These are phyloP conservation scores for Ctenodactylus gundi DNA, from an alignment of 2,113 vertebrate species.

Conservation along the genomic window DNA sequence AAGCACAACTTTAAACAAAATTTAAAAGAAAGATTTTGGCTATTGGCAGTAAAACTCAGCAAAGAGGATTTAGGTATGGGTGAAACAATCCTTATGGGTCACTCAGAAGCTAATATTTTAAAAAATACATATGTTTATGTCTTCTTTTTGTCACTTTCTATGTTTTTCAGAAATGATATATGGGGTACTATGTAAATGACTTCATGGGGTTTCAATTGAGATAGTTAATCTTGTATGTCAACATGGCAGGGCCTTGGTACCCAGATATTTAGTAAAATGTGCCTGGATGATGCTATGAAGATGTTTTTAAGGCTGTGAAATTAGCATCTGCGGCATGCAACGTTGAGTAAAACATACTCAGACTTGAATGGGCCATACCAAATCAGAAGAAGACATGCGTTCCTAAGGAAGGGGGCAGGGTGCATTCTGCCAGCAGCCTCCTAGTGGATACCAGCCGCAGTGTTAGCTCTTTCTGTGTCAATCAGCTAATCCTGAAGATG, in stretches of 20 bases:
- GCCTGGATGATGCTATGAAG: not conserved
- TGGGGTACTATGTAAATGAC: not conserved
- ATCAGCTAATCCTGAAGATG: not conserved
- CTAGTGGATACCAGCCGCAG: not conserved
- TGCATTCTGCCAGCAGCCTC: not conserved
- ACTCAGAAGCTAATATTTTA: not conserved
- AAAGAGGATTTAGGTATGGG: not conserved
- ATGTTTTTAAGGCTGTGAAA: not conserved
- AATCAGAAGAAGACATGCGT: not conserved
- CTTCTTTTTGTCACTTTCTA: not conserved
- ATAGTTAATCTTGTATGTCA: not conserved
- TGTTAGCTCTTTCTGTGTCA: not conserved
- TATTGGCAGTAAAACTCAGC: not conserved
- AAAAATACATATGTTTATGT: not conserved
- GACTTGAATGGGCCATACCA: not conserved
- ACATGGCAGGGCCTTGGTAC: not conserved
- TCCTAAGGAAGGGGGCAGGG: no score
- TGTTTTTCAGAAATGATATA: slow-evolving; percentile 4
- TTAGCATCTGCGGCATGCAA: not conserved
- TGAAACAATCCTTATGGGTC: not conserved
- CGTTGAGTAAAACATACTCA: not conserved
- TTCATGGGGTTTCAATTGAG: not conserved
- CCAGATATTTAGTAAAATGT: not conserved
- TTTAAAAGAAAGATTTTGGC: not conserved
- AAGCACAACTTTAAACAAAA: slow-evolving; percentile 32